Percentiles rank a stretch among this genome's conserved stretches.
Evolutionary conservation across 2,888 invertebrate species (phyloP).

Genomic region (Heterodera filipjevi): DNA sequence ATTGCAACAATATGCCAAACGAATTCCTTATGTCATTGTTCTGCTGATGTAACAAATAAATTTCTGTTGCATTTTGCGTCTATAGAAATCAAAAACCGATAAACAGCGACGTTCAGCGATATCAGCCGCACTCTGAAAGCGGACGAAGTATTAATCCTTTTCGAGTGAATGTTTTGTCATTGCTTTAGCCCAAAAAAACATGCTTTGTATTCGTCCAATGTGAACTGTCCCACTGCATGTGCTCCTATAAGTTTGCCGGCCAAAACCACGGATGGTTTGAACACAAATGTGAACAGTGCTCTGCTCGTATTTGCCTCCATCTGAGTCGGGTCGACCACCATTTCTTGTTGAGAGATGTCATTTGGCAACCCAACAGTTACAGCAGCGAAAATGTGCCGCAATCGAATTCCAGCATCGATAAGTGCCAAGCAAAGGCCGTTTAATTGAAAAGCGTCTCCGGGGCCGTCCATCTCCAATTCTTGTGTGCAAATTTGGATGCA

Average conservation of each 20-base stretch:
- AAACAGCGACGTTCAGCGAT: too few species aligned
- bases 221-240: slow-evolving; percentile 21
- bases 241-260: slow-evolving; percentile 22
- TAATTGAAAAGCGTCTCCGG: slow-evolving; percentile 30
- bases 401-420: slow-evolving; percentile 37
- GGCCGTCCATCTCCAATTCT: slow-evolving; percentile 33
- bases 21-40: too few species aligned
- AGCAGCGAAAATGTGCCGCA: slow-evolving; percentile 37
- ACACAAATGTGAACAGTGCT: slow-evolving; percentile 39
- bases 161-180: too few species aligned
- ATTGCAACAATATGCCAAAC: too few species aligned
- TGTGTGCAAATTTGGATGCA: slow-evolving; percentile 36
- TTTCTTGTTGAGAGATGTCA: background rate
- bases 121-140: too few species aligned
- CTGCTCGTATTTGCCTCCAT: background rate
- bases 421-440: slow-evolving; percentile 39
- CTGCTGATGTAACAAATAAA: too few species aligned
- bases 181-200: background rate
- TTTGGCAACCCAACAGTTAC: slow-evolving; percentile 24
- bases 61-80: too few species aligned
- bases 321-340: slow-evolving; percentile 32
- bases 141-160: too few species aligned
- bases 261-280: slow-evolving; percentile 33
- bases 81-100: too few species aligned
- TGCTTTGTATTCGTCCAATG: slow-evolving; percentile 21